Conservation (phyloP, 1,140 invertebrate species). For the Antheraea pernyi region DNA sequence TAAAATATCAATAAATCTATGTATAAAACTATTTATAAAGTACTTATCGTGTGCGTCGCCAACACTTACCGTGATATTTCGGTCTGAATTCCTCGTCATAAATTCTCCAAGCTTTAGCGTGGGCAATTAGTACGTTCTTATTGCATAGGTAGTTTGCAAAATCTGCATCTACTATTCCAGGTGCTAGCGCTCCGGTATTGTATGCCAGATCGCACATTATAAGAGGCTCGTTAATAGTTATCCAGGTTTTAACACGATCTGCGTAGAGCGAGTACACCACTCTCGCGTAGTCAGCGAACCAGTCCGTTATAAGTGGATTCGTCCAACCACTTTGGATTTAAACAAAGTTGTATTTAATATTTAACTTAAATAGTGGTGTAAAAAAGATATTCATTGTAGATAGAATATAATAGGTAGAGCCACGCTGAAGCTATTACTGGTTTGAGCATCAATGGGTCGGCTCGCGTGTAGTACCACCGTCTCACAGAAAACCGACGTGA, state of each 20-base stretch:
- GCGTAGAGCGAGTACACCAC: conserved; percentile 60
- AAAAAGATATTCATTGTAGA: too few relatives aligned
- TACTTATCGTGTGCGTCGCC: too few relatives aligned
- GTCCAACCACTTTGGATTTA: conserved; percentile 79
- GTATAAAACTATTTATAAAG: too few relatives aligned
- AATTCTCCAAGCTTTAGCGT: conserved; percentile 80
- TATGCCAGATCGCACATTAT: conserved; percentile 43
- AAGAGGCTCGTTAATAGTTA: conserved; percentile 56
- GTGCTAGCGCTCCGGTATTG: conserved; percentile 31
- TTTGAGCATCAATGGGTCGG: too few relatives aligned
- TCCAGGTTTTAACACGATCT: conserved; percentile 71
- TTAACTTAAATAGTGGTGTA: too few relatives aligned
- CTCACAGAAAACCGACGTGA: too few relatives aligned
- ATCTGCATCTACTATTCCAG: conserved; percentile 29
- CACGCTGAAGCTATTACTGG: too few relatives aligned
- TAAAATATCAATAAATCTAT: too few relatives aligned
- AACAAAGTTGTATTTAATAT: not conserved
- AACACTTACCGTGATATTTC: conserved; percentile 54
- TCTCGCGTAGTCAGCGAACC: conserved; percentile 66
- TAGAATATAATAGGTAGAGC: too few relatives aligned
- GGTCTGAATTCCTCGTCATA: conserved; percentile 60
- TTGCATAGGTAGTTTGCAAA: conserved; percentile 74
- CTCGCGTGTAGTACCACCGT: too few relatives aligned
- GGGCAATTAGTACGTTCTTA: conserved; percentile 79
- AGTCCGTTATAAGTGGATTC: conserved; percentile 72